A percentile compares a stretch with the other conserved stretches of the same genome.
phyloP scores from a whole-genome alignment of 2,113 vertebrate species.

The Recurvirostra avosetta region DNA sequence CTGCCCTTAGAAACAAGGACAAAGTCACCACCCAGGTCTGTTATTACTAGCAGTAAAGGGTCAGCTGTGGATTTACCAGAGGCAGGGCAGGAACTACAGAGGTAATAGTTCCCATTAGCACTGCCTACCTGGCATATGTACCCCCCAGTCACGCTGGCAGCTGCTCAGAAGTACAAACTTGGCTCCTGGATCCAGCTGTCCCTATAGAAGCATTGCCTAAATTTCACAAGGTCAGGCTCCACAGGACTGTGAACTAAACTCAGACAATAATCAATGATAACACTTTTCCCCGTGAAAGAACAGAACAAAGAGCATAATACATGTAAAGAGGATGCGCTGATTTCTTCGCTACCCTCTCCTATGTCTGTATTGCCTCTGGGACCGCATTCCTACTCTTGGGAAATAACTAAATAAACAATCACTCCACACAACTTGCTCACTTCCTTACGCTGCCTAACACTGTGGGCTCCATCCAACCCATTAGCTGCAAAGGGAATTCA shows the following conservation, averaged over 20 bases:
- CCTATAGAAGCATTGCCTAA: not conserved
- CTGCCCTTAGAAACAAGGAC: not conserved
- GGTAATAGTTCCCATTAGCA: not conserved
- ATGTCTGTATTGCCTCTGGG: not conserved
- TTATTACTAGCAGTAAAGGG: not conserved
- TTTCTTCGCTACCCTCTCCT: not conserved
- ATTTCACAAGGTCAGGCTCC: not conserved
- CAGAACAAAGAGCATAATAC: not conserved
- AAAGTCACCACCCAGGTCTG: not conserved
- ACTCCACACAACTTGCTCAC: not conserved
- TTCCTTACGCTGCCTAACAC: not conserved
- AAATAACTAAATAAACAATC: not conserved
- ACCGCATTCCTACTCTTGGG: not conserved
- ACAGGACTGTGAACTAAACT: not conserved
- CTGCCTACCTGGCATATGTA: fast-evolving
- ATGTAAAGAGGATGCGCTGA: not conserved
- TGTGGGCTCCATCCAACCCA: not conserved
- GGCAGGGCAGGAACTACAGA: not conserved
- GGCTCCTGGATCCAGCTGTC: not conserved
- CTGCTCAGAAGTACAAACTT: not conserved
- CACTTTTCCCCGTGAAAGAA: not conserved
- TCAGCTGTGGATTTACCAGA: not conserved
- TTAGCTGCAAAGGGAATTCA: not conserved
- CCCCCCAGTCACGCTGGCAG: not conserved
- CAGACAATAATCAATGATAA: not conserved